Conservation (phyloP, 2,113 vertebrate species). For the Calypte anna region DNA sequence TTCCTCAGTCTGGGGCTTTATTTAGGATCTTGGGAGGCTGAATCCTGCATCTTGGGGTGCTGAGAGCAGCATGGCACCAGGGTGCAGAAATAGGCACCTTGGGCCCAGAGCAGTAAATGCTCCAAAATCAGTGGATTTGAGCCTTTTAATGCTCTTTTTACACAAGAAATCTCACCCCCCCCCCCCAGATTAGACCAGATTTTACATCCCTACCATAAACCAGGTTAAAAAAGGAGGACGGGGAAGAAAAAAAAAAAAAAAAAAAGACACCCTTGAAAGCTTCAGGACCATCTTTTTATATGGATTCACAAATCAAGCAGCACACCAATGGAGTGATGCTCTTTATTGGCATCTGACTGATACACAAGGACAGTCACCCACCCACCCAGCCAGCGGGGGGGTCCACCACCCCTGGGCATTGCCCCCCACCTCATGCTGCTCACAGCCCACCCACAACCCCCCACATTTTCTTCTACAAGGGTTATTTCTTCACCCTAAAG, state of each 20-base stretch:
- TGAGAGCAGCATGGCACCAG: rapidly evolving
- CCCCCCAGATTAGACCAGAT: neutral
- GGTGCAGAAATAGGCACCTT: rapidly evolving
- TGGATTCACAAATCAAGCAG: rapidly evolving
- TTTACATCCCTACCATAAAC: neutral
- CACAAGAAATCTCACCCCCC: neutral
- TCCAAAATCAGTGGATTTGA: neutral
- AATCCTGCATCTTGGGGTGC: no score
- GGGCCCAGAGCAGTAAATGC: neutral
- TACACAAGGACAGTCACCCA: constrained; percentile 24
- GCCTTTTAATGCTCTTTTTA: neutral
- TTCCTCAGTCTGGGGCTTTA: no score
- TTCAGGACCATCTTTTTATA: no score
- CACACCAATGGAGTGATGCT: neutral
- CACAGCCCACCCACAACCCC: neutral
- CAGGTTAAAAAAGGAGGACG: neutral
- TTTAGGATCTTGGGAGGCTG: neutral
- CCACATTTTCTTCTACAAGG: neutral
- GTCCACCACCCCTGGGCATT: neutral
- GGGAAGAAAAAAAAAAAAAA: no score
- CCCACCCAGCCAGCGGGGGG: no score
- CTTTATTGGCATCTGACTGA: constrained; percentile 52
- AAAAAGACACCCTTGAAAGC: neutral
- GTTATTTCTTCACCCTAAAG: neutral
- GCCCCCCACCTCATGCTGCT: neutral